Evolutionary conservation across 2,797 vertebrate genomes (phyloP).

Genomic region (Apodemus agrarius): DNA sequence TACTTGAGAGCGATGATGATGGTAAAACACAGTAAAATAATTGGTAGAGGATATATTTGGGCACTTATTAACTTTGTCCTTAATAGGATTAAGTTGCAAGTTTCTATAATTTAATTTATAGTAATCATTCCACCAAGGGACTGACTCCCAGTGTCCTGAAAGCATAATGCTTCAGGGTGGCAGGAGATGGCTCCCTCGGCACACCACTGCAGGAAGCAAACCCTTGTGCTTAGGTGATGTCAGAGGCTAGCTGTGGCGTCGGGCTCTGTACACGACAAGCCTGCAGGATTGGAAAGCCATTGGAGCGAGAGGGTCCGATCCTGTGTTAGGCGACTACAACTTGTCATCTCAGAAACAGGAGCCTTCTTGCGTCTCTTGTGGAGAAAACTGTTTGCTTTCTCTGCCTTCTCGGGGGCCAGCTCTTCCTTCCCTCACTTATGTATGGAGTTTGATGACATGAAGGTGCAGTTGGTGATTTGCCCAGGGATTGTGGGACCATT

Average conservation of each 20-base stretch:
- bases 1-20: neutral
- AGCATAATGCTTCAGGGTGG: neutral
- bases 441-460: neutral
- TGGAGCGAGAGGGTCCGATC: neutral
- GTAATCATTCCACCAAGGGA: neutral
- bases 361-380: neutral
- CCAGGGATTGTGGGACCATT: neutral
- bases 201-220: neutral
- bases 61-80: slow-evolving; percentile 20
- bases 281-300: neutral
- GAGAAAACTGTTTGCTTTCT: neutral
- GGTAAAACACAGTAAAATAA: neutral
- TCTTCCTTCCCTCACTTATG: neutral
- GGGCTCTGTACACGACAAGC: neutral
- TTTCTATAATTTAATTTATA: slow-evolving; percentile 30
- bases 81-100: neutral
- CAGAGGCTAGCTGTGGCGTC: neutral
- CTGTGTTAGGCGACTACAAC: neutral
- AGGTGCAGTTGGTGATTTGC: neutral
- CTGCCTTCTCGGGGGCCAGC: neutral
- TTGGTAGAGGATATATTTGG: neutral
- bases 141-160: neutral
- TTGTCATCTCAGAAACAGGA: neutral
- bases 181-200: neutral
- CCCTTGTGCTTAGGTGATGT: too few species aligned